phyloP scores from a whole-genome alignment of 2,113 vertebrate genomes.

The Brachyhypopomus occidentalis region DNA sequence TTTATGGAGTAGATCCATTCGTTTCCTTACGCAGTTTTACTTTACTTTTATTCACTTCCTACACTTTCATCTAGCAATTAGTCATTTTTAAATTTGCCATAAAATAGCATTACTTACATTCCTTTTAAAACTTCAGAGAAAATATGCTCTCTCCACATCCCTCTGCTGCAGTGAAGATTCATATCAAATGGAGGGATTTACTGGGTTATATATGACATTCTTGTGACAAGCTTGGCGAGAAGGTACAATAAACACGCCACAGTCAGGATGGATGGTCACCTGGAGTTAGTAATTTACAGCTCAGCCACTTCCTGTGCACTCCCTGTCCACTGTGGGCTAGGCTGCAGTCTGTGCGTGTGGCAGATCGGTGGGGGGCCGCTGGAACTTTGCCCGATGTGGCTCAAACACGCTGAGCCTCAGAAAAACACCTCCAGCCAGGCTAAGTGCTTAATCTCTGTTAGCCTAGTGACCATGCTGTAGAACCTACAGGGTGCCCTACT shows the following conservation, averaged over 20 bases:
- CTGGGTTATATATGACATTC: slow-evolving; percentile 61
- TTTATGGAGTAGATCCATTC: background rate
- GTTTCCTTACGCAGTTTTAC: background rate
- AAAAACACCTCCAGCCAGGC: slow-evolving; percentile 44
- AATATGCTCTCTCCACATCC: background rate
- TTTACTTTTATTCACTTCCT: slow-evolving; percentile 6
- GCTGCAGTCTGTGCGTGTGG: slow-evolving; percentile 60
- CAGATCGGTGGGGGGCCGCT: slow-evolving; percentile 56
- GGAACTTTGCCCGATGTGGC: slow-evolving; percentile 33
- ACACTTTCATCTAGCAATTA: slow-evolving; percentile 25
- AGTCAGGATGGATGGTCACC: slow-evolving; percentile 66
- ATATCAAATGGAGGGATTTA: slow-evolving; percentile 52
- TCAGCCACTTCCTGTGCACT: slow-evolving; percentile 61
- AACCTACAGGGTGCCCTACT: slow-evolving; percentile 5
- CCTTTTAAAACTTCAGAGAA: slow-evolving; percentile 28
- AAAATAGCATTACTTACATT: slow-evolving; percentile 30
- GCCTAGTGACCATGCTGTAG: slow-evolving; percentile 9
- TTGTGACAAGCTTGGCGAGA: slow-evolving; percentile 61
- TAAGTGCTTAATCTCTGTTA: slow-evolving; percentile 36
- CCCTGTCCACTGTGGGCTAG: slow-evolving; percentile 54
- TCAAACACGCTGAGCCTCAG: slow-evolving; percentile 34
- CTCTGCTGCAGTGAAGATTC: slow-evolving; percentile 20
- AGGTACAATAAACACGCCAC: slow-evolving; percentile 67
- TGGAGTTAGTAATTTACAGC: slow-evolving; percentile 68
- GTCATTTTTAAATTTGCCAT: slow-evolving; percentile 28